phyloP scores from a whole-genome alignment of 2,888 invertebrate species.

The Alloscopus bannaensis region DNA sequence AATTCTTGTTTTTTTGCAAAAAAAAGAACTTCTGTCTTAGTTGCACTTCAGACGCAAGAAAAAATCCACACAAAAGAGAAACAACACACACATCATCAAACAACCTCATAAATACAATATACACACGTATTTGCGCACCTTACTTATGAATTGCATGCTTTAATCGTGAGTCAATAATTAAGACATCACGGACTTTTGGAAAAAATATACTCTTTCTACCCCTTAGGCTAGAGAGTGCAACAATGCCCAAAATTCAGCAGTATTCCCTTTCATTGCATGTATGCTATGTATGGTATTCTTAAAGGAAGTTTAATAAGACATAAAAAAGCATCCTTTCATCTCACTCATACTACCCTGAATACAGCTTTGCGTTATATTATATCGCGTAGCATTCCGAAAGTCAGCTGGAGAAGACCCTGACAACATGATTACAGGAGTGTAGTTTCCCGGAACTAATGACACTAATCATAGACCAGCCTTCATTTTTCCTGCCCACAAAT shows the following conservation, averaged over 20 bases:
- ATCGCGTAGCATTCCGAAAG: conserved; percentile 14
- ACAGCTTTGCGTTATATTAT: too few species aligned
- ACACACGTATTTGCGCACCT: conserved; percentile 15
- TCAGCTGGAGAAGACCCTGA: conserved; percentile 63
- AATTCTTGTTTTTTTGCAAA: too few species aligned
- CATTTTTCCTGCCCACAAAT: conserved; percentile 1
- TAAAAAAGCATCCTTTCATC: conserved; percentile 11
- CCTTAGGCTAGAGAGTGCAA: conserved; percentile 8
- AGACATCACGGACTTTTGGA: too few species aligned
- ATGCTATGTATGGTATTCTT: too few species aligned
- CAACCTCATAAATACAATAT: conserved; percentile 34
- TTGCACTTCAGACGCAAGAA: too few species aligned
- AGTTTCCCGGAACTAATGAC: conserved; percentile 66
- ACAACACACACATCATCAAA: too few species aligned
- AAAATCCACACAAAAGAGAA: too few species aligned
- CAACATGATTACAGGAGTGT: conserved; percentile 66
- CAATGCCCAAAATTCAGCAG: too few species aligned
- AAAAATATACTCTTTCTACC: too few species aligned
- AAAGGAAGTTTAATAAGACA: conserved; percentile 35
- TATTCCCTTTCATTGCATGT: too few species aligned
- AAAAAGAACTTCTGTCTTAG: too few species aligned
- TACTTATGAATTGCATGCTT: conserved; percentile 57
- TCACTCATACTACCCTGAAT: neutral
- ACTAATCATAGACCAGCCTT: conserved; percentile 63
- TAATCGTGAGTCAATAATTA: conserved; percentile 57